Evolutionary conservation across 2,888 invertebrate genomes (phyloP), one percentile per base, ranked within the genome.

Genomic region (Diaperis boleti): DNA sequence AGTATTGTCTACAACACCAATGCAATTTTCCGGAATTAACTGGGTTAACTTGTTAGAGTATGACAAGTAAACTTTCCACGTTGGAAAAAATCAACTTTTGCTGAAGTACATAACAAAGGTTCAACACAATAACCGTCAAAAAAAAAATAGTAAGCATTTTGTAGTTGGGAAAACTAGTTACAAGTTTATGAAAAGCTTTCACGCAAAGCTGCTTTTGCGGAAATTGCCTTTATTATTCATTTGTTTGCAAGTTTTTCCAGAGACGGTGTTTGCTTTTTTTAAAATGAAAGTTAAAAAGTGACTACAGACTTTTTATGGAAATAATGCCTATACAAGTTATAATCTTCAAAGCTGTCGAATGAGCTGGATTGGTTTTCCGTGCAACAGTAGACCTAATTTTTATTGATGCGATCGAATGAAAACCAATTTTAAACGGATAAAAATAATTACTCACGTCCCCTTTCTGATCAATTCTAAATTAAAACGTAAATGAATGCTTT

Each of bases 401-500:
- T 47, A 57, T 59, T 41, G 47, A 49, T 41, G 59, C 41, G 50
- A 52, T 63, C 39, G 63, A 52, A 52, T 52, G 45, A 29, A 39
- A 57, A 63, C 44, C 44, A 59, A 59, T 63, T 63, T 59, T 37
- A 56, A 52, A 41, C 11, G 63, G 45, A 59, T 52, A 57, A 64
- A 64, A 64, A 60, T 62, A 65, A 62, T 57, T 62, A 65, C 66
- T 62, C 52, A 50, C 66, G 50, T 47, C 66, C 66, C 64, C 55
- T 66, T 66, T 62, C 61, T 60, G 64, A 66, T 66, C 64, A 66
- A 54, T 62, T 64, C 64, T 49, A 66, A 66, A 66, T 66, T 66
- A 66, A 66, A 66, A 50, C 66, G 57, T 62, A 64, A 66, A 66
- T 66, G 61, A 64, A 66, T 57, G 64, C 66, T 64, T 59, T 47